These are phyloP conservation scores for Ophioderma brevispina DNA, from an alignment of 35 echinoderm and acorn worm genomes.

Conservation along the genomic window DNA sequence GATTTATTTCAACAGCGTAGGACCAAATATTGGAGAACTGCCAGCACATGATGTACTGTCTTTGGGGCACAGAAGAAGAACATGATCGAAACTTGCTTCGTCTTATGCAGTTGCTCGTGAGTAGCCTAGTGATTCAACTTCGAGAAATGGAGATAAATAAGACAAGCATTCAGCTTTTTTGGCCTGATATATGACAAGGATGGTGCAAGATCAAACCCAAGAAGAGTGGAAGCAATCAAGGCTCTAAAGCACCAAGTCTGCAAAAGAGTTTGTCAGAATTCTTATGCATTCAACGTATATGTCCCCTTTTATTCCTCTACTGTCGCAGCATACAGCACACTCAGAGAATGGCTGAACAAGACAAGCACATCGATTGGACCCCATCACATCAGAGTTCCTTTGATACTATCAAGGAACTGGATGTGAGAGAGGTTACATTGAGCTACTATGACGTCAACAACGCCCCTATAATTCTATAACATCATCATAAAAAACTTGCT, in stretches of 20 bases:
- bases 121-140: conserved; percentile 48
- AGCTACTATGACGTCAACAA: conserved; percentile 38
- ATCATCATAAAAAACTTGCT: too few species aligned
- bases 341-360: conserved; percentile 57
- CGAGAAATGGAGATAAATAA: conserved; percentile 42
- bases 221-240: conserved; percentile 3
- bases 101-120: conserved; percentile 42
- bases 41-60: conserved; percentile 64
- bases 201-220: background rate
- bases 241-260: conserved; percentile 41
- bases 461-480: conserved; percentile 15
- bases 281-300: conserved; percentile 67
- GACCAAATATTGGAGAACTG: background rate
- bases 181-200: background rate
- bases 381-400: conserved; percentile 15
- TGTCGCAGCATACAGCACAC: conserved; percentile 45
- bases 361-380: conserved; percentile 33
- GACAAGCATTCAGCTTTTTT: background rate
- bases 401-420: conserved; percentile 25
- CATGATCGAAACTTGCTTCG: conserved; percentile 57
- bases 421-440: conserved; percentile 11
- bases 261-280: conserved; percentile 38
- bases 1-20: conserved; percentile 32
- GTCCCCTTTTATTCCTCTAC: conserved; percentile 63
- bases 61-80: conserved; percentile 20